Base-by-base conservation (phyloP, 2,888 invertebrate species). In the Oxytorus armatus region DNA sequence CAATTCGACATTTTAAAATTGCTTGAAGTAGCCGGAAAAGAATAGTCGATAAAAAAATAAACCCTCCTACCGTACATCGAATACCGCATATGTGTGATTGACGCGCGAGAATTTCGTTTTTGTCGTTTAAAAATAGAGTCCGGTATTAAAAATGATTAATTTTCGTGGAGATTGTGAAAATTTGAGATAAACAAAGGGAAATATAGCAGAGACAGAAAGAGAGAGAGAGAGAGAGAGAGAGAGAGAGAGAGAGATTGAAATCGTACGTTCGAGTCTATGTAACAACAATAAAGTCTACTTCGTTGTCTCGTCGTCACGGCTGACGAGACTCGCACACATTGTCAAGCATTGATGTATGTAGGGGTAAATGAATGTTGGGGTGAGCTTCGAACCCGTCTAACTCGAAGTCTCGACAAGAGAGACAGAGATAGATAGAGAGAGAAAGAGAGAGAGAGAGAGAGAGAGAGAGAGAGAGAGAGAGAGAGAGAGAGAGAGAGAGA, bases 371-470 rank as follows among this genome's bases (percentile, higher is more conserved):
- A 4, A 11, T 39, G 68, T 8, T 53, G 68, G 66, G 53, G 66
- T 42, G 79, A 76, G 65, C 39, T 75, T 79, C 66, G 70, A 79
- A 79, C 79, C 70, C 75, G 75, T 79, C 75, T 59, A 79, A 76
- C 75, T 53, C 69, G 75, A 75, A 79, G 79, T 70, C 69, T 49
- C 57, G 23, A 65, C 77, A 36, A 42, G 29, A 14, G n/a, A 69
- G 51, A 53, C 44, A 69, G 33, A n/a, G 14, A 61, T 21, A 29
- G 11, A n/a, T n/a, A n/a, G n/a, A n/a, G n/a, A n/a, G n/a, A n/a
- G n/a, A n/a, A n/a, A n/a, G n/a, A n/a, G n/a, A n/a, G n/a, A n/a
- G n/a, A n/a, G n/a, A n/a, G n/a, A 29, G 53, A 51, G 23, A n/a
- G 51, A 25, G 11, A 4, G 49, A 1, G 49, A 8, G 33, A 57